A percentile compares a stretch with the other conserved stretches of the same genome.
phyloP scores from a whole-genome alignment of 2,888 invertebrate species.

The Heteromyza rotundicornis region DNA sequence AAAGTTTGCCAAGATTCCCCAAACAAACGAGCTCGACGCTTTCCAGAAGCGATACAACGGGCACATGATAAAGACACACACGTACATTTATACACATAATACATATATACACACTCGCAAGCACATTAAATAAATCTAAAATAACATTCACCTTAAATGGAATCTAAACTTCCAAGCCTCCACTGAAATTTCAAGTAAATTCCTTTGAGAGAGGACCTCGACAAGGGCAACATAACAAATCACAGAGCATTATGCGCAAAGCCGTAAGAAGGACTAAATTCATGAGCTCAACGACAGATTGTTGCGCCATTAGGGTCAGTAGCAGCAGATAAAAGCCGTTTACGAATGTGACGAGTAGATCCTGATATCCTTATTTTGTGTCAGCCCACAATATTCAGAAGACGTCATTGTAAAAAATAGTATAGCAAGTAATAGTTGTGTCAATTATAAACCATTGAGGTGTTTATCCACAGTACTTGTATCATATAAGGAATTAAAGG shows the following conservation, averaged over 20 bases:
- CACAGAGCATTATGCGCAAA: conserved; percentile 41
- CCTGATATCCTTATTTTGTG: too few relatives aligned
- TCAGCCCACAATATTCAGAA: too few relatives aligned
- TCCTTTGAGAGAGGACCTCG: conserved; percentile 28
- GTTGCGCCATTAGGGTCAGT: conserved; percentile 41
- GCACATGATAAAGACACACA: conserved; percentile 12
- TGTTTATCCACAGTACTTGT: too few relatives aligned
- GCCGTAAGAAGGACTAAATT: conserved; percentile 38
- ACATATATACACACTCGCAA: conserved; percentile 11
- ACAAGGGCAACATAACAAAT: conserved; percentile 41
- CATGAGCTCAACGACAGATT: conserved; percentile 47
- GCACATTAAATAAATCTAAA: conserved; percentile 47
- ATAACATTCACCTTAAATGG: conserved; percentile 46
- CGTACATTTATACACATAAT: not conserved
- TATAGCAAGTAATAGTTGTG: too few relatives aligned
- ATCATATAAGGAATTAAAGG: too few relatives aligned
- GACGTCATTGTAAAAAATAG: too few relatives aligned
- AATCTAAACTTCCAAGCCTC: conserved; percentile 42
- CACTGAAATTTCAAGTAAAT: conserved; percentile 45
- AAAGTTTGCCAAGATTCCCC: not conserved
- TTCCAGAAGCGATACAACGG: not conserved
- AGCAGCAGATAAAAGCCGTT: too few relatives aligned
- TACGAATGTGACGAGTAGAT: too few relatives aligned
- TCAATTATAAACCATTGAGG: too few relatives aligned
- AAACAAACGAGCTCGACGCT: not conserved